Percentiles rank a stretch among this genome's conserved stretches.
Evolutionary conservation across 2,113 vertebrate genomes (phyloP).

Genomic region (Eonycteris spelaea): DNA sequence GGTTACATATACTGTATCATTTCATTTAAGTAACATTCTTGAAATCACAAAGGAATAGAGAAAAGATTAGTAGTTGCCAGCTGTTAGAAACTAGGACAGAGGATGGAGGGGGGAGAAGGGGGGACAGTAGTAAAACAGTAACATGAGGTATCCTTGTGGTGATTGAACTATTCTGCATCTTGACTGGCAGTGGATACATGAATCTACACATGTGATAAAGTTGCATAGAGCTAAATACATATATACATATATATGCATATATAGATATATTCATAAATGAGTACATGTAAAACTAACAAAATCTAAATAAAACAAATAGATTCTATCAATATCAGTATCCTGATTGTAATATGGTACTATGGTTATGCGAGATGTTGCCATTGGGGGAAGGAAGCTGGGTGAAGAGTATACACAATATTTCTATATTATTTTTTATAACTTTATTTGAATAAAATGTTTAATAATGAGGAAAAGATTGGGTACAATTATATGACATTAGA

Average conservation of each 20-base stretch:
- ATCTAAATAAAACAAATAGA: neutral
- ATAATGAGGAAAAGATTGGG: neutral
- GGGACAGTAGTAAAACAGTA: neutral
- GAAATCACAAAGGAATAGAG: neutral
- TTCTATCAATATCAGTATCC: neutral
- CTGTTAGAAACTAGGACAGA: neutral
- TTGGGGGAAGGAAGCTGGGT: neutral
- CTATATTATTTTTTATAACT: neutral
- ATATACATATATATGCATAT: neutral
- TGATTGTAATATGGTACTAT: neutral
- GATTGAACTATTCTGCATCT: neutral
- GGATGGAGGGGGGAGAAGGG: neutral
- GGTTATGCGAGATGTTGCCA: neutral
- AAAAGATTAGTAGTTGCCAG: neutral
- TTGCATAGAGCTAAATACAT: neutral
- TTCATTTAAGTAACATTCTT: no score
- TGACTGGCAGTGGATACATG: neutral
- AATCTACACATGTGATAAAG: neutral
- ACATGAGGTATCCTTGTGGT: neutral
- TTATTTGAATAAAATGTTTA: neutral
- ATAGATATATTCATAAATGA: neutral
- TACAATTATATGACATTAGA: neutral
- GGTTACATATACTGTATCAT: no score
- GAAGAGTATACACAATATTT: neutral
- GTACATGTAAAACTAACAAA: neutral